Conservation (phyloP, 1,140 invertebrate genomes). For the Drosophila pandora region DNA sequence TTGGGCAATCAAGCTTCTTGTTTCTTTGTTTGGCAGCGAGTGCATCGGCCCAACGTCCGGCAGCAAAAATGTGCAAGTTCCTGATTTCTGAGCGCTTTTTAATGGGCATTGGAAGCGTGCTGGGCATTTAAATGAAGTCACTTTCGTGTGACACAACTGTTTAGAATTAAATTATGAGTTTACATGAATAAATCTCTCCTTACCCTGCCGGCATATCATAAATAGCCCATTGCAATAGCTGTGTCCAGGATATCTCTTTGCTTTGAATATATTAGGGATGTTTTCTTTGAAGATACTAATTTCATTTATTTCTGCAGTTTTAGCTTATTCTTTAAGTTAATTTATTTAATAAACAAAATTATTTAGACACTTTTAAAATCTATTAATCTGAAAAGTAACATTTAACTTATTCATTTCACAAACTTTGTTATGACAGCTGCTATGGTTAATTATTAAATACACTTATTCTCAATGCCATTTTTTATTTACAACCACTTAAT, state of each 20-base stretch:
- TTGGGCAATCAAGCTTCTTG: constrained; percentile 59
- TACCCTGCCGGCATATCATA: constrained; percentile 51
- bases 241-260: constrained; percentile 3
- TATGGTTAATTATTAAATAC: background rate
- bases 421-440: background rate
- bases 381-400: background rate
- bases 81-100: constrained; percentile 52
- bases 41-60: constrained; percentile 32
- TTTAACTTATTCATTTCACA: background rate
- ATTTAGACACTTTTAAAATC: background rate
- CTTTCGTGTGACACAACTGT: constrained; percentile 2
- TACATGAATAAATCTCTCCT: constrained; percentile 28
- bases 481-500: background rate
- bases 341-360: background rate
- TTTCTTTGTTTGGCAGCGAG: constrained; percentile 43
- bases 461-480: constrained; percentile 2
- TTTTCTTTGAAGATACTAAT: background rate
- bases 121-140: constrained; percentile 47
- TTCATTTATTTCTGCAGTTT: background rate
- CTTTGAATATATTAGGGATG: background rate
- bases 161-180: constrained; percentile 19
- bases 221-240: constrained; percentile 38
- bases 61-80: constrained; percentile 56
- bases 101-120: constrained; percentile 49
- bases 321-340: background rate